Percentiles rank a stretch among this genome's conserved stretches.
Evolutionary conservation across 2,888 invertebrate species (phyloP).

Genomic region (Noctua comes): DNA sequence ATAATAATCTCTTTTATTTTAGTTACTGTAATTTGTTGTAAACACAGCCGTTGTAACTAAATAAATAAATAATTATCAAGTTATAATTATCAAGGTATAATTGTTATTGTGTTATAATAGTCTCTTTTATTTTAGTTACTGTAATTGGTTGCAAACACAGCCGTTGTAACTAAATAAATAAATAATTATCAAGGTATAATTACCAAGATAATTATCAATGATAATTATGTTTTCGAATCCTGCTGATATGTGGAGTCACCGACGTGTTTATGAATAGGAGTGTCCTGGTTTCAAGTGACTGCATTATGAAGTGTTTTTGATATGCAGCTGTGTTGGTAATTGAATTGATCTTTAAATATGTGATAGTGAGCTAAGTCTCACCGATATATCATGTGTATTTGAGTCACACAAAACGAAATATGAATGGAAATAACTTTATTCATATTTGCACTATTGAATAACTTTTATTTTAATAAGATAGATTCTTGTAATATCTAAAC

Average conservation of each 20-base stretch:
- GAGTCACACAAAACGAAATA: background rate
- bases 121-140: no score
- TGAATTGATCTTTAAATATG: slow-evolving; percentile 10
- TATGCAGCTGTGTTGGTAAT: slow-evolving; percentile 8
- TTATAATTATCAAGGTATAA: no score
- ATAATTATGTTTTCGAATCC: no score
- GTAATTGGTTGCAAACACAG: no score
- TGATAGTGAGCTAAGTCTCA: slow-evolving; percentile 8
- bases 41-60: no score
- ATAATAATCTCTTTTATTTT: no score
- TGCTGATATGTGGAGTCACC: background rate
- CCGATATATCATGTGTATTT: background rate
- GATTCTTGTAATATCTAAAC: background rate
- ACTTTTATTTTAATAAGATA: background rate
- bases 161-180: no score
- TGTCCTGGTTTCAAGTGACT: slow-evolving; percentile 45
- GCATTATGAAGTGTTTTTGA: slow-evolving; percentile 35
- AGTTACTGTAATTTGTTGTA: no score
- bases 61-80: no score
- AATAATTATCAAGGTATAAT: no score
- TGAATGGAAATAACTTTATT: background rate
- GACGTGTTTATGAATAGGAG: slow-evolving; percentile 57
- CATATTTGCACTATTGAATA: background rate
- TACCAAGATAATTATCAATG: no score
- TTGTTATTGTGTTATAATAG: no score